These are phyloP conservation scores for Mus spicilegus DNA, from an alignment of 2,113 vertebrate genomes.

Conservation along the genomic window DNA sequence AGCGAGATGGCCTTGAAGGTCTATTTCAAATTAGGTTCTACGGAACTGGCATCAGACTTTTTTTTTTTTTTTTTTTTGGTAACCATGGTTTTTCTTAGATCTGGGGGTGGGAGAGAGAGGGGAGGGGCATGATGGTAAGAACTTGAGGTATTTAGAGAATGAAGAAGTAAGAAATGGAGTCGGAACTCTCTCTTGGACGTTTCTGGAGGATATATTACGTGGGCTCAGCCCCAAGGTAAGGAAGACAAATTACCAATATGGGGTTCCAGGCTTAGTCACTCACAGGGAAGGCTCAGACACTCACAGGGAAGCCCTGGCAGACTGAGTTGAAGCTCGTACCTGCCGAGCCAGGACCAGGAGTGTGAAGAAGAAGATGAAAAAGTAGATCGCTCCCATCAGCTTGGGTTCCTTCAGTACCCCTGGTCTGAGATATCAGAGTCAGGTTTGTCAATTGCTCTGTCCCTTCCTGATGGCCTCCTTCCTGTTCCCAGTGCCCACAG, in stretches of 20 bases:
- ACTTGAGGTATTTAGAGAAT: background rate
- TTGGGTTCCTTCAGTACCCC: conserved; percentile 93
- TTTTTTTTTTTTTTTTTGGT: background rate
- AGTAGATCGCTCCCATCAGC: conserved; percentile 92
- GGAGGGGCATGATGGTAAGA: background rate
- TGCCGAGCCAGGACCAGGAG: conserved; percentile 91
- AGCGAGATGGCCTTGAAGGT: background rate
- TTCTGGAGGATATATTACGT: background rate
- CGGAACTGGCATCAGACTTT: background rate
- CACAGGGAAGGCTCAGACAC: background rate
- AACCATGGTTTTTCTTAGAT: background rate
- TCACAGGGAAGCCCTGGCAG: background rate
- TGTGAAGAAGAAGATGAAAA: conserved; percentile 92
- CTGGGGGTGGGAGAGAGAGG: background rate
- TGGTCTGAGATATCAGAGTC: conserved; percentile 81
- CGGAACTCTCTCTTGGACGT: background rate
- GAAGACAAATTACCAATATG: background rate
- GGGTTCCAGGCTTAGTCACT: background rate
- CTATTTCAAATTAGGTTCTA: background rate
- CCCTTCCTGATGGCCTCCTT: conserved; percentile 14
- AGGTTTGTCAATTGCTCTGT: background rate
- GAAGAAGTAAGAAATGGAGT: conserved; percentile 35
- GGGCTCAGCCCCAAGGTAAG: background rate
- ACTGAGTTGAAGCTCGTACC: conserved; percentile 80
- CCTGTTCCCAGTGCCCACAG: background rate